Percentiles rank a stretch among this genome's conserved stretches.
Conservation (phyloP, 2,113 vertebrate species). For the Mesoclemmys tuberculata region DNA sequence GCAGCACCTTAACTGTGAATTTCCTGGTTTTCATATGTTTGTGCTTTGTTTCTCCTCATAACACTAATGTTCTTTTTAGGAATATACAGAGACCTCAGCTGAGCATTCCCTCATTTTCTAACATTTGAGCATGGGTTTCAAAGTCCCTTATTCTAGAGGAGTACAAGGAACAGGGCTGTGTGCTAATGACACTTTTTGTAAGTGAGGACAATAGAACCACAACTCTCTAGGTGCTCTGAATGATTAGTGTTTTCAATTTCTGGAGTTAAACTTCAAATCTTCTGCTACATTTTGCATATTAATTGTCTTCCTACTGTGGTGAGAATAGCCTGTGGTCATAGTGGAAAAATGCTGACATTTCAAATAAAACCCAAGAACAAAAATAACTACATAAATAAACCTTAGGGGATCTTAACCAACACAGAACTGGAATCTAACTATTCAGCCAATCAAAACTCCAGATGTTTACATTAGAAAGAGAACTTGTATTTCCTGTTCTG, state of each 20-base stretch:
- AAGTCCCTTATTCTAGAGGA: not conserved
- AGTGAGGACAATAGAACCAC: not conserved
- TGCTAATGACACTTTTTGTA: not conserved
- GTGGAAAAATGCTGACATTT: conserved; percentile 62
- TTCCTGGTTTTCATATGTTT: not conserved
- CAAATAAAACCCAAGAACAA: conserved; percentile 59
- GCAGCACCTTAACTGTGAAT: not conserved
- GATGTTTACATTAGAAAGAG: conserved; percentile 71
- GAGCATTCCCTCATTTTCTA: not conserved
- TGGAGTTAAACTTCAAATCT: conserved; percentile 51
- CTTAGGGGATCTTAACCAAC: conserved; percentile 59
- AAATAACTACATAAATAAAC: conserved; percentile 72
- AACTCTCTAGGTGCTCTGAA: not conserved
- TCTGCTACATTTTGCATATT: conserved; percentile 56
- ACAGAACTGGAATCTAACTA: conserved; percentile 59
- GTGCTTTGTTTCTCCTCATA: not conserved
- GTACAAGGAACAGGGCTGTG: not conserved
- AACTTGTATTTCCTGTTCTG: conserved; percentile 65
- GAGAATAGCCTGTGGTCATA: conserved; percentile 39
- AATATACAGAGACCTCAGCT: not conserved
- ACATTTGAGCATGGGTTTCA: not conserved
- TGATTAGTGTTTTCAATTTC: conserved; percentile 26
- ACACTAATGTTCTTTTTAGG: not conserved
- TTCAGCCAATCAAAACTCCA: conserved; percentile 73
- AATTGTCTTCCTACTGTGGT: conserved; percentile 64